phyloP scores from a whole-genome alignment of 2,113 vertebrate genomes.

The Myotis brandtii region DNA sequence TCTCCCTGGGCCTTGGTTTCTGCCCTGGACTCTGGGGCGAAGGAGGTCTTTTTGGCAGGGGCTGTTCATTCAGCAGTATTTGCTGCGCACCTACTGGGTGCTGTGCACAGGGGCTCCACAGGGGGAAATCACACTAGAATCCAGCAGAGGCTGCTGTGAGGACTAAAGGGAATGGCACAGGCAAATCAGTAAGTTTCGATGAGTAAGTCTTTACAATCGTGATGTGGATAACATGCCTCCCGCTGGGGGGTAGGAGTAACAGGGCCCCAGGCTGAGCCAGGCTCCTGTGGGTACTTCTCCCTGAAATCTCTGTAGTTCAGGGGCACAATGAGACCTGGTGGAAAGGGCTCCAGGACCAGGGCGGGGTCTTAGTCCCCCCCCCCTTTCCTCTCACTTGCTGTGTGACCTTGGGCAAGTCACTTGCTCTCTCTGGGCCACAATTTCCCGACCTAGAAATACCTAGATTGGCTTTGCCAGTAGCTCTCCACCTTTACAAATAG shows the following conservation, averaged over 20 bases:
- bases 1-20: not conserved
- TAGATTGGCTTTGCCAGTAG: not conserved
- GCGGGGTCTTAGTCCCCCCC: not conserved
- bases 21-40: not conserved
- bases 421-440: not conserved
- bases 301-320: not conserved
- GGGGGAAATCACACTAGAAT: not conserved
- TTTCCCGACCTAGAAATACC: not conserved
- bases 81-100: not conserved
- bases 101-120: not conserved
- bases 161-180: fast-evolving
- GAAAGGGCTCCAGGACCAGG: not conserved
- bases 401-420: not conserved
- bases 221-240: not conserved
- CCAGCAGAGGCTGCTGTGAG: not conserved
- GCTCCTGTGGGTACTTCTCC: not conserved
- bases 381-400: not conserved
- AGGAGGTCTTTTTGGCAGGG: not conserved
- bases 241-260: fast-evolving
- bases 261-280: not conserved
- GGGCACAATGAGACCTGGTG: not conserved
- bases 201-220: not conserved
- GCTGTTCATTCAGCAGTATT: not conserved
- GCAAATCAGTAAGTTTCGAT: not conserved
- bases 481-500: not conserved